Percentiles rank a stretch among this genome's conserved stretches.
Evolutionary conservation across 2,113 vertebrate species (phyloP).

Genomic region (Neotragus pygmaeus): DNA sequence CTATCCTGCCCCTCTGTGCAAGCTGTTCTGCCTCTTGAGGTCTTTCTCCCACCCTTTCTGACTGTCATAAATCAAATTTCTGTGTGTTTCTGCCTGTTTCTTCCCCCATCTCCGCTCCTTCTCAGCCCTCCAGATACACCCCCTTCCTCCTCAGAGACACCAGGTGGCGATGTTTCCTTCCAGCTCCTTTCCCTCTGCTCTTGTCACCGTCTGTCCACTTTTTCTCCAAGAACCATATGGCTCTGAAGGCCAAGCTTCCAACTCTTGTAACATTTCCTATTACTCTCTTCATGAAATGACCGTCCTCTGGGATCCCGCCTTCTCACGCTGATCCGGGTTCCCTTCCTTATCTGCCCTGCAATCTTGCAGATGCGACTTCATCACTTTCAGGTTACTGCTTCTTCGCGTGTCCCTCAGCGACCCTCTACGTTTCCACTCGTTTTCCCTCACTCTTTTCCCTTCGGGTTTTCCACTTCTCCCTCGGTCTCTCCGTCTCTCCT

Average conservation of each 20-base stretch:
- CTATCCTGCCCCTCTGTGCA: background rate
- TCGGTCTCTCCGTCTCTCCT: background rate
- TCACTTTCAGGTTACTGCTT: background rate
- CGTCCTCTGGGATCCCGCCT: background rate
- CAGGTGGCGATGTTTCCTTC: background rate
- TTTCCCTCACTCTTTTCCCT: background rate
- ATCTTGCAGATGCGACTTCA: background rate
- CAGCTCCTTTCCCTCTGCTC: background rate
- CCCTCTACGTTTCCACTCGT: background rate
- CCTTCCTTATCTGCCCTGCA: background rate
- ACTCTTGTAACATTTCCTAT: background rate
- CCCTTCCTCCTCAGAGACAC: background rate
- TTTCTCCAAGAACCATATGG: background rate
- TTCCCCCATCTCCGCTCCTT: background rate
- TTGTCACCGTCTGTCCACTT: background rate
- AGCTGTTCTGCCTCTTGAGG: background rate
- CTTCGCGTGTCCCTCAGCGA: background rate
- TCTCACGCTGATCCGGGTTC: background rate
- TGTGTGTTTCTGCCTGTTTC: background rate
- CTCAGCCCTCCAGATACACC: background rate
- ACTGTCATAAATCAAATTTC: background rate
- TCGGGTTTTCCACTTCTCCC: background rate
- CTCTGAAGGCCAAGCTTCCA: background rate
- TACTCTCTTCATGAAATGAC: background rate
- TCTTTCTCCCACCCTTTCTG: background rate